phyloP scores from a whole-genome alignment of 2,797 vertebrate genomes.

The Morus bassanus region DNA sequence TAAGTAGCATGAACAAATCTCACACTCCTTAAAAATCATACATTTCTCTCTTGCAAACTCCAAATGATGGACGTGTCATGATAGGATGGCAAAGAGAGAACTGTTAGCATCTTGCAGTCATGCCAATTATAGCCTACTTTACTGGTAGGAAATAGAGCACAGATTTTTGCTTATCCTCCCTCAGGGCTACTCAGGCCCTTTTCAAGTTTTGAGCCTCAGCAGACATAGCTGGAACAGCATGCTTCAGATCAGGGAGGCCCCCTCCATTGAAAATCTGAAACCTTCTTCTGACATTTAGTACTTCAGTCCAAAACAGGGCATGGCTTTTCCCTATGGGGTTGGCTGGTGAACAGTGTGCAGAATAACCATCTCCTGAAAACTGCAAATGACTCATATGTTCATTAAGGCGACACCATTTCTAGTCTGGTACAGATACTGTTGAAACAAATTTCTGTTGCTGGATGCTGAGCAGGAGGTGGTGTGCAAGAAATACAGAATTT shows the following conservation, averaged over 20 bases:
- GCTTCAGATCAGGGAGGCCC: neutral
- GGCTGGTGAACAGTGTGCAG: neutral
- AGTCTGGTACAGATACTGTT: neutral
- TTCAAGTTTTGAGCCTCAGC: neutral
- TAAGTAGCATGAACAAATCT: neutral
- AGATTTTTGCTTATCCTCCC: neutral
- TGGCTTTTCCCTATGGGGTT: neutral
- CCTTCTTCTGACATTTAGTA: neutral
- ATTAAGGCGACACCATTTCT: neutral
- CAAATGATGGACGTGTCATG: neutral
- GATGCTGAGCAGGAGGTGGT: neutral
- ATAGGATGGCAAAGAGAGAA: neutral
- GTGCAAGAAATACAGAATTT: neutral
- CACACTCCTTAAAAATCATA: neutral
- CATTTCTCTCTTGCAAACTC: too few relatives aligned
- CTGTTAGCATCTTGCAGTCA: neutral
- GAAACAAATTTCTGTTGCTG: neutral
- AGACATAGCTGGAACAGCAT: neutral
- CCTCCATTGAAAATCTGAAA: neutral
- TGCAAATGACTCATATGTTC: neutral
- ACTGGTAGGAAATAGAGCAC: neutral
- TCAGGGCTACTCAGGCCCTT: neutral
- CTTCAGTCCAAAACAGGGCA: neutral
- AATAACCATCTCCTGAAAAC: neutral
- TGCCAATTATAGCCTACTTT: neutral